phyloP scores from a whole-genome alignment of 2,888 invertebrate species.

The Acanthococcus lagerstroemiae region DNA sequence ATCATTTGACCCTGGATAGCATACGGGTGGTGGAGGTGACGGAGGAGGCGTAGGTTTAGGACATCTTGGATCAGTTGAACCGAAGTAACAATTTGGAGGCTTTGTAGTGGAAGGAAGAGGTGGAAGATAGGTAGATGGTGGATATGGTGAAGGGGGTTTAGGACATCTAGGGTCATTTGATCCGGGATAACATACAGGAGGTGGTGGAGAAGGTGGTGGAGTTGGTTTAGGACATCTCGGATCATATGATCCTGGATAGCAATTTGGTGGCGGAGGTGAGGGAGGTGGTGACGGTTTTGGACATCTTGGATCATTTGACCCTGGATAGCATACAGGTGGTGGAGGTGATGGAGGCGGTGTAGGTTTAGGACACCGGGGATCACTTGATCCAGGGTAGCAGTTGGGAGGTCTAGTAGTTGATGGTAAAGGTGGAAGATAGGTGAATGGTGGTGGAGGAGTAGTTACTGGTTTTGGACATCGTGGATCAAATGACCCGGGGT shows the following conservation, averaged over 20 bases:
- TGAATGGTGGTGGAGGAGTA: constrained; percentile 37
- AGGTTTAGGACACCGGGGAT: constrained; percentile 38
- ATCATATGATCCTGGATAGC: constrained; percentile 41
- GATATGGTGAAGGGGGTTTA: constrained; percentile 33
- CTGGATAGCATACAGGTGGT: constrained; percentile 40
- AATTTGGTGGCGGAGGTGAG: constrained; percentile 37
- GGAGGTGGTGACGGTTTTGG: constrained; percentile 37
- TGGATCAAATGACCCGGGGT: constrained; percentile 39
- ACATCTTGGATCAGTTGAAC: constrained; percentile 36
- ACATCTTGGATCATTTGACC: constrained; percentile 36
- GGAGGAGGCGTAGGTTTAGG: constrained; percentile 34
- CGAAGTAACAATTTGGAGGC: constrained; percentile 40
- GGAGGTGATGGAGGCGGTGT: constrained; percentile 41
- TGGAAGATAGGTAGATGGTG: constrained; percentile 33
- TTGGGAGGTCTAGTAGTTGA: constrained; percentile 38
- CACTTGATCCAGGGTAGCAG: constrained; percentile 37
- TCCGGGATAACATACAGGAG: constrained; percentile 40
- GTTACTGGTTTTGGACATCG: constrained; percentile 38
- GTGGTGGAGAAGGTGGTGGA: constrained; percentile 32
- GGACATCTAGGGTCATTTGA: constrained; percentile 36
- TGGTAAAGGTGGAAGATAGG: constrained; percentile 29
- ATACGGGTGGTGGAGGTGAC: constrained; percentile 37
- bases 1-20: constrained; percentile 41
- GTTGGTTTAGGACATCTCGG: constrained; percentile 36
- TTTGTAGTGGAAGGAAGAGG: constrained; percentile 24